These are phyloP conservation scores for Cyrtonyx montezumae DNA, from an alignment of 2,113 vertebrate species.

Conservation along the genomic window DNA sequence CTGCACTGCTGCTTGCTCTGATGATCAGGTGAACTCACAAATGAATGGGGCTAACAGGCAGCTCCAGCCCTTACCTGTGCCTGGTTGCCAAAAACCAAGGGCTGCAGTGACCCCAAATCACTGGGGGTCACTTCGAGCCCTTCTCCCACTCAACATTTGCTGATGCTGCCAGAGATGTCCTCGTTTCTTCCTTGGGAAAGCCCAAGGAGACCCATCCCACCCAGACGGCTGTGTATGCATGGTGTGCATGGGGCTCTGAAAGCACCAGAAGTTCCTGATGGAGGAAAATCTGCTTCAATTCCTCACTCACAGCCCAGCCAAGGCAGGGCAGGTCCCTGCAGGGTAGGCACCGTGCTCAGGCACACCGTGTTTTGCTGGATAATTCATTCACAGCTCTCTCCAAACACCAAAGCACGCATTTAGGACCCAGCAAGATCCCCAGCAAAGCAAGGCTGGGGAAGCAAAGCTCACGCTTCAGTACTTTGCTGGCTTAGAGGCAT, in stretches of 20 bases:
- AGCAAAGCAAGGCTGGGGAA: neutral
- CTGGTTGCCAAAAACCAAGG: conserved; percentile 32
- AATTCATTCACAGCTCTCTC: neutral
- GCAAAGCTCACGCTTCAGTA: neutral
- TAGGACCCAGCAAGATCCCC: neutral
- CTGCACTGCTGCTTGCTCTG: conserved; percentile 23
- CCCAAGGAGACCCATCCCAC: neutral
- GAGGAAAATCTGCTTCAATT: neutral
- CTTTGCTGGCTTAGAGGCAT: neutral
- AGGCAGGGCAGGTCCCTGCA: neutral
- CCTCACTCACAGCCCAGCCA: neutral
- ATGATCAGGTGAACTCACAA: conserved; percentile 37
- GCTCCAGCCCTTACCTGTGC: conserved; percentile 3
- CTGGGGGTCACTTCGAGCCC: neutral
- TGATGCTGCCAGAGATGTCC: rapidly evolving
- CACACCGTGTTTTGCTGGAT: neutral
- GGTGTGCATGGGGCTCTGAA: rapidly evolving
- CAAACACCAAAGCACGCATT: neutral
- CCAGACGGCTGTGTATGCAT: rapidly evolving
- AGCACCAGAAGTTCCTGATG: neutral
- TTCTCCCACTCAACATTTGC: rapidly evolving
- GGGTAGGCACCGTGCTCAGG: neutral
- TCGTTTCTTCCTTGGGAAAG: neutral
- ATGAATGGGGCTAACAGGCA: neutral
- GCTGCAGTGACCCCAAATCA: neutral